Evolutionary conservation across 2,888 invertebrate species (phyloP), one percentile per base, ranked within the genome.

Genomic region (Ligdia adustata): DNA sequence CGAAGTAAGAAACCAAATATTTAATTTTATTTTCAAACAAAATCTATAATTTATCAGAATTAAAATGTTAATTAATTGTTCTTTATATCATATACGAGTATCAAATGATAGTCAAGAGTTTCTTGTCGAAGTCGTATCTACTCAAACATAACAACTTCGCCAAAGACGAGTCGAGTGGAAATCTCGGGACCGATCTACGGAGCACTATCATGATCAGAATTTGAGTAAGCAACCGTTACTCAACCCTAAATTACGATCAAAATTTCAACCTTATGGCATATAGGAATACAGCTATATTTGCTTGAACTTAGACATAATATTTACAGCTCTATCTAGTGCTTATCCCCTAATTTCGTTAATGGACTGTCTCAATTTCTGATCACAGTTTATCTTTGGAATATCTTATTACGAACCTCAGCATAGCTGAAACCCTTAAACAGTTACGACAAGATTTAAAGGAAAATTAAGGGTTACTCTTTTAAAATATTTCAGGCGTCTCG

Each of bases 171-270:
- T 56, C 43, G 43, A 63, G 60, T 57, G 57, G 60, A 63, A 70
- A 69, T 72, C 66, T 58, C 47, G 33, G 60, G 53, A 38, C 62
- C 64, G 60, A 69, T 71, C 73, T 69, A 26, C 45, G 43, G 45
- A 54, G 43, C 49, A 53, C 62, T 65, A 63, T 60, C 55, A 54
- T 59, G 62, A 62, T 60, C 53, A 46, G 52, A 60, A 55, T 61
- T 64, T 54, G 43, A 56, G 61, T 59, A 61, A 65, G 52, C 56
- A 54, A 38, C 58, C 55, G 20, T 45, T 47, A 44, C 52, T 31
- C 34, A 22, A 11, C 42, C 22, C 28, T 18, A 9, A 32, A 32
- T 32, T 39, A 55, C 54, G 55, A 55, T 39, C 49, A 51, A 41
- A 61, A 51, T 50, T 54, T 54, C 38, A 14, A 14, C 42, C 45